Evolutionary conservation across 1,140 invertebrate genomes (phyloP).

Genomic region (Chlorops oryzae): DNA sequence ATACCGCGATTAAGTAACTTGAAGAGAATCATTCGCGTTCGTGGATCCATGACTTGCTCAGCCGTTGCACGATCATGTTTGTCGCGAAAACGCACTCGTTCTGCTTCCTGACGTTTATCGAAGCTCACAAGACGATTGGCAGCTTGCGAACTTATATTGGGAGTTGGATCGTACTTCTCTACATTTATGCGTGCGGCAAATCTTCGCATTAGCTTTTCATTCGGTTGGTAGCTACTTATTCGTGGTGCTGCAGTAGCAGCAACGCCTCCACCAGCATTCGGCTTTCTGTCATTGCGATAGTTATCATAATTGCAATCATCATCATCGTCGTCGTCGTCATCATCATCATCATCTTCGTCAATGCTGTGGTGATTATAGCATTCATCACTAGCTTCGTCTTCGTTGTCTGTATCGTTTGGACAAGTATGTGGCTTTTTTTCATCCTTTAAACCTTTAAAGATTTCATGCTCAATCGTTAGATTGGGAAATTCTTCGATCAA

Average conservation of each 20-base stretch:
- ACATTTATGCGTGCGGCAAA: slow-evolving; percentile 80
- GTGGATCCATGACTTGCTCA: slow-evolving; percentile 93
- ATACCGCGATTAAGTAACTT: slow-evolving; percentile 82
- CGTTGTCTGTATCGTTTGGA: slow-evolving; percentile 13
- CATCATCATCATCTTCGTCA: slow-evolving; percentile 28
- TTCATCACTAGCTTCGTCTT: slow-evolving; percentile 26
- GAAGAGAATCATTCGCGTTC: slow-evolving; percentile 91
- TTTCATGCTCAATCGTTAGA: slow-evolving; percentile 28
- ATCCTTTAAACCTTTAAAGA: slow-evolving; percentile 28
- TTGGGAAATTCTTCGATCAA: too few relatives aligned
- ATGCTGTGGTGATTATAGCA: slow-evolving; percentile 22
- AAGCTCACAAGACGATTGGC: slow-evolving; percentile 63
- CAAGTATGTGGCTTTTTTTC: not conserved
- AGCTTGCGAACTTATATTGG: slow-evolving; percentile 57
- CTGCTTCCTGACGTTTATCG: slow-evolving; percentile 60
- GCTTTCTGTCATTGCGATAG: slow-evolving; percentile 4
- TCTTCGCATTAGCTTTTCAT: slow-evolving; percentile 72
- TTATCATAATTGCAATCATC: slow-evolving; percentile 30
- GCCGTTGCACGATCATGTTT: slow-evolving; percentile 93
- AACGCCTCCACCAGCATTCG: not conserved
- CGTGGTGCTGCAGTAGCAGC: slow-evolving; percentile 49
- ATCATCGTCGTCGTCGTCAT: slow-evolving; percentile 25
- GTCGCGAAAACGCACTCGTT: slow-evolving; percentile 74
- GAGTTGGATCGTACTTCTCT: slow-evolving; percentile 67
- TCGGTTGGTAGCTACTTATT: slow-evolving; percentile 67